Conservation (phyloP, 2,888 invertebrate genomes). For the Tachina grossa region DNA sequence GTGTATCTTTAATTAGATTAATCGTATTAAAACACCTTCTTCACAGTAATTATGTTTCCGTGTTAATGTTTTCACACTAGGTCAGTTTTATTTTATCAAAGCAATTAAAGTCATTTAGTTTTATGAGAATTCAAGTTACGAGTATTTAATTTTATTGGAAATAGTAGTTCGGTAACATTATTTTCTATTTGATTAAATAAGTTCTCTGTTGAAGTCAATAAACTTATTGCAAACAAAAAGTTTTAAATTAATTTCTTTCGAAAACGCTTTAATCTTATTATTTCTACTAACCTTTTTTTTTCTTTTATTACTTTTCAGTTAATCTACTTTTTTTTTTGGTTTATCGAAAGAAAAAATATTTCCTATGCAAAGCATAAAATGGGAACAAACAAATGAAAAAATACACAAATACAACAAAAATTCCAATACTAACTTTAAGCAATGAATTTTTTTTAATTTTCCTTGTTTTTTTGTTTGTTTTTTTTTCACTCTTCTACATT, state of each 20-base stretch:
- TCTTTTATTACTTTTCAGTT: conserved; percentile 39
- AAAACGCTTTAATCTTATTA: conserved; percentile 1
- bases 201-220: conserved; percentile 9
- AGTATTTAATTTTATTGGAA: no score
- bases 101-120: no score
- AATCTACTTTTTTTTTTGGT: neutral
- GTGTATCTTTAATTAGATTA: no score
- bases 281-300: neutral
- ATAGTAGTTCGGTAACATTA: no score
- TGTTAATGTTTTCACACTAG: no score
- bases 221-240: neutral
- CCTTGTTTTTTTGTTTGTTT: conserved; percentile 5
- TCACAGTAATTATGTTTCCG: no score
- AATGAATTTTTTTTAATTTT: conserved; percentile 1
- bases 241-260: conserved; percentile 35
- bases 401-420: conserved; percentile 10
- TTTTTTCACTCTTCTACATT: conserved; percentile 10
- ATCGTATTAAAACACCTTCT: no score
- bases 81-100: no score
- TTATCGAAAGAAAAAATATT: conserved; percentile 6
- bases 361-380: conserved; percentile 2
- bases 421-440: conserved; percentile 38
- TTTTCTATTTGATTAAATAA: neutral
- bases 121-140: no score
- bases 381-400: neutral